Evolutionary conservation across 2,113 vertebrate genomes (phyloP).

Genomic region (Callospermophilus lateralis): DNA sequence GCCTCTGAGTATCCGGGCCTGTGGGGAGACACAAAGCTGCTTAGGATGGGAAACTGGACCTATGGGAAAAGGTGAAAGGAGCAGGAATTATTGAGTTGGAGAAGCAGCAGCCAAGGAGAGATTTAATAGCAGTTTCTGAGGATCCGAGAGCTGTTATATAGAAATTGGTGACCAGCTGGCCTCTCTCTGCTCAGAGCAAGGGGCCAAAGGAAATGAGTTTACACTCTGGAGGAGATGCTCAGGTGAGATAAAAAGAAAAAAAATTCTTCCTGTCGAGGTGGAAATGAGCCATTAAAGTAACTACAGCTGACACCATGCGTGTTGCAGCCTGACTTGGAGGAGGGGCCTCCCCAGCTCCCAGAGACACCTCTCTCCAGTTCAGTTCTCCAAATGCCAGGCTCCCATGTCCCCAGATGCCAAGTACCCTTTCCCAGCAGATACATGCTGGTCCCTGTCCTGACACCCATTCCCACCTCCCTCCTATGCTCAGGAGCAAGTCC

Average conservation of each 20-base stretch:
- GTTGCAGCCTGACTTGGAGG: not conserved
- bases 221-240: constrained; percentile 21
- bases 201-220: constrained; percentile 60
- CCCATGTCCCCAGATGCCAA: not conserved
- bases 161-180: constrained; percentile 63
- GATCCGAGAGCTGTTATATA: constrained; percentile 50
- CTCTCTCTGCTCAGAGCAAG: constrained; percentile 40
- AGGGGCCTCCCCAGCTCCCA: not conserved
- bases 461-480: not conserved
- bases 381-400: fast-evolving
- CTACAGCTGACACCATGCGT: not conserved
- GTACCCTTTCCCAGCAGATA: not conserved
- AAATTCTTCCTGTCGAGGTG: not conserved
- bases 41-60: not conserved
- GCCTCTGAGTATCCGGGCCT: not conserved
- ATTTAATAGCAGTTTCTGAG: constrained; percentile 59
- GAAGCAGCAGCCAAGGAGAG: constrained; percentile 42
- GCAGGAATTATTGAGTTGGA: constrained; percentile 48
- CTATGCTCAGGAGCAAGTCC: not conserved
- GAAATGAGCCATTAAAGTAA: not conserved
- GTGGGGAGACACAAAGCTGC: not conserved
- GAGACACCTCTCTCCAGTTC: not conserved
- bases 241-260: constrained; percentile 55
- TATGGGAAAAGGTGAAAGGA: constrained; percentile 41
- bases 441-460: fast-evolving